Evolutionary conservation across 1,140 invertebrate genomes (phyloP).

Genomic region (Hylaeus volcanicus): DNA sequence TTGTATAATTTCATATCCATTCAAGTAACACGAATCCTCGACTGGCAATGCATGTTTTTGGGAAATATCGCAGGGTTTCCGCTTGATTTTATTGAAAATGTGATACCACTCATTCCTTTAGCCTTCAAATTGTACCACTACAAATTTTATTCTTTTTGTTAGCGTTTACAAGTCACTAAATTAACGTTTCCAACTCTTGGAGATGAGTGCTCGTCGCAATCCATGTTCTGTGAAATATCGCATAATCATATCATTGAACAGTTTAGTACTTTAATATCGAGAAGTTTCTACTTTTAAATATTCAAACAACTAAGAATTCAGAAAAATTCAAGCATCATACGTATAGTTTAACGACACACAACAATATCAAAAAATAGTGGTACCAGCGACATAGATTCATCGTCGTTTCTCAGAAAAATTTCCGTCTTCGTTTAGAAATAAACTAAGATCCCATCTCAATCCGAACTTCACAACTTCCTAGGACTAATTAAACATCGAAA

Average conservation of each 20-base stretch:
- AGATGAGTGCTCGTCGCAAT: too few species aligned
- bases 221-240: too few species aligned
- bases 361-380: too few species aligned
- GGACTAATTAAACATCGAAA: not conserved
- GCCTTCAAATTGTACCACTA: not conserved
- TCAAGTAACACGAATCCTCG: not conserved
- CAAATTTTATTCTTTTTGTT: too few species aligned
- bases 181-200: too few species aligned
- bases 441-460: not conserved
- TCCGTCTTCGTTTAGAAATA: not conserved
- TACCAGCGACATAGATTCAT: too few species aligned
- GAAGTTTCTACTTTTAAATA: too few species aligned
- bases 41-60: not conserved
- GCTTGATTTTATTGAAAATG: not conserved
- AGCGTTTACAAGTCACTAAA: too few species aligned
- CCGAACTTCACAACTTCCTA: not conserved
- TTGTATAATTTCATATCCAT: not conserved
- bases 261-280: too few species aligned
- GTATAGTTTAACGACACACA: not conserved
- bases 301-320: too few species aligned
- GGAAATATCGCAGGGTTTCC: not conserved
- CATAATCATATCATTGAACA: too few species aligned
- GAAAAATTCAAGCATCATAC: too few species aligned
- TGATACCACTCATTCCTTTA: rapidly evolving
- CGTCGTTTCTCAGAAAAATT: not conserved